Percentiles rank a stretch among this genome's conserved stretches.
These are phyloP conservation scores for Gopherus evgoodei DNA, from an alignment of 2,113 vertebrate genomes.

Conservation along the genomic window DNA sequence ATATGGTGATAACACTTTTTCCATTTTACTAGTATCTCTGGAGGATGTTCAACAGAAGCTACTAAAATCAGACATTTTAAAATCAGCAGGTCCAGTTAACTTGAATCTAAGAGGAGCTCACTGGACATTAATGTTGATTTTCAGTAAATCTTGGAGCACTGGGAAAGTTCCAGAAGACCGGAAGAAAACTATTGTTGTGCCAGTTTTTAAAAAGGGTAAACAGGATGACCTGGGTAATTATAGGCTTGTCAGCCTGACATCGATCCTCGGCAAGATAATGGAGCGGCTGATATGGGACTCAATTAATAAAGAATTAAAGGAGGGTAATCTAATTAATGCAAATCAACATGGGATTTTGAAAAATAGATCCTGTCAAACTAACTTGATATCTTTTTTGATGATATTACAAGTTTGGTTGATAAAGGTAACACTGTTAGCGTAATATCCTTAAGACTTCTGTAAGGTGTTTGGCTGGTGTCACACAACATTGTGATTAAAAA, in stretches of 20 bases:
- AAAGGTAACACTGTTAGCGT: background rate
- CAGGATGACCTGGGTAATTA: background rate
- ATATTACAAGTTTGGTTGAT: background rate
- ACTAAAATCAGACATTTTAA: background rate
- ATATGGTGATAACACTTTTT: background rate
- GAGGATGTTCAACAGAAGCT: background rate
- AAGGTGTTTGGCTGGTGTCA: background rate
- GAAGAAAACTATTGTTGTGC: background rate
- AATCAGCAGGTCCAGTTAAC: background rate
- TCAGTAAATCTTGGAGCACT: background rate
- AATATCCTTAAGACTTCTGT: background rate
- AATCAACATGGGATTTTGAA: background rate
- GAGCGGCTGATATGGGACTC: background rate
- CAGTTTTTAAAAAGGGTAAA: background rate
- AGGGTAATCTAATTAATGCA: background rate
- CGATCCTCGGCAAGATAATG: background rate
- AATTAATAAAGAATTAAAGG: background rate
- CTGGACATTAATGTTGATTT: background rate
- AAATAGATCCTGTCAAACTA: background rate
- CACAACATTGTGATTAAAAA: background rate
- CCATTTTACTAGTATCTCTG: background rate
- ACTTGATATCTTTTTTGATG: background rate
- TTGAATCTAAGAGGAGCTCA: background rate
- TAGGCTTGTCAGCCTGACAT: background rate
- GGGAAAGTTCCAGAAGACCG: background rate